Evolutionary conservation across 1,140 invertebrate genomes (phyloP).

Genomic region (Eciton burchellii): DNA sequence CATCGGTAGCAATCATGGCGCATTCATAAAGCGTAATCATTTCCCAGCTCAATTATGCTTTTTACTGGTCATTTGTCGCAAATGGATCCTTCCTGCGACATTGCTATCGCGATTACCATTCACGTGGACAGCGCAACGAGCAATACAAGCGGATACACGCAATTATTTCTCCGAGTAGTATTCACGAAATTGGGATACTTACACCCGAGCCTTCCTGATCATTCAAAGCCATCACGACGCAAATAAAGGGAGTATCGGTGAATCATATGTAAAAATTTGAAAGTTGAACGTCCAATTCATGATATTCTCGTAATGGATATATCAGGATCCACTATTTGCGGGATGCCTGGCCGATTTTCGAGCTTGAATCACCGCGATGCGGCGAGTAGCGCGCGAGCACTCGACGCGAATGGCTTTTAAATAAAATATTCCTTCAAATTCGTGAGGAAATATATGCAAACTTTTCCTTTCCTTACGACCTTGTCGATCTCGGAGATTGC

Average conservation of each 20-base stretch:
- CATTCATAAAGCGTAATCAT: slow-evolving; percentile 71
- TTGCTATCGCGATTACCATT: too few species aligned
- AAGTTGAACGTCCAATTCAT: too few species aligned
- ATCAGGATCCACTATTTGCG: slow-evolving; percentile 25
- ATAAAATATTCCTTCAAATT: slow-evolving; percentile 2
- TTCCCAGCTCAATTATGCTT: slow-evolving; percentile 70
- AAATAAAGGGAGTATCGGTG: too few species aligned
- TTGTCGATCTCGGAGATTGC: slow-evolving; percentile 21
- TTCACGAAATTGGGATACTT: too few species aligned
- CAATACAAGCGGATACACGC: too few species aligned
- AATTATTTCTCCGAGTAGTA: too few species aligned
- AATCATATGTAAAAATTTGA: too few species aligned
- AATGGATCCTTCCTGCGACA: slow-evolving; percentile 13
- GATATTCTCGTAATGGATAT: background rate
- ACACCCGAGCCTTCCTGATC: too few species aligned
- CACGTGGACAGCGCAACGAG: too few species aligned
- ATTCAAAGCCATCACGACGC: too few species aligned
- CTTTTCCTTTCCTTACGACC: slow-evolving; percentile 3
- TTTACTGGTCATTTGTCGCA: slow-evolving; percentile 55
- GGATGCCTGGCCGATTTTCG: background rate
- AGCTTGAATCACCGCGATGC: slow-evolving; percentile 3
- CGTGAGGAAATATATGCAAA: slow-evolving; percentile 29
- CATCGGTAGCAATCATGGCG: slow-evolving; percentile 53
- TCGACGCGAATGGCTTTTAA: background rate
- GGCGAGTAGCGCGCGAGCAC: slow-evolving; percentile 2